phyloP scores from a whole-genome alignment of 2,888 invertebrate genomes.

The Mycalesis mineus region DNA sequence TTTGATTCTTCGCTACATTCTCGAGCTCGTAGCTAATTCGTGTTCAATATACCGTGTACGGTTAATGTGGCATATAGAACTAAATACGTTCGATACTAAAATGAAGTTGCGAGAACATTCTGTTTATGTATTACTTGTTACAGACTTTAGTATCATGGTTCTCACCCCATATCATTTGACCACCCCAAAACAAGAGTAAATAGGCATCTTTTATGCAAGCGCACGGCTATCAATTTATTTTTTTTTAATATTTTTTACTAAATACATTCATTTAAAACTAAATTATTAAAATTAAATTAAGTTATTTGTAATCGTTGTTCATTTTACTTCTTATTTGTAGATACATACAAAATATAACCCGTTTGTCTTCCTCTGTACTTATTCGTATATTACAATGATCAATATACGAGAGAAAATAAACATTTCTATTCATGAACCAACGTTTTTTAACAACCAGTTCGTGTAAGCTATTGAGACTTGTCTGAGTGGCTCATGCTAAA shows the following conservation, averaged over 20 bases:
- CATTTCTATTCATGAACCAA: neutral
- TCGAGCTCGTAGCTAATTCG: conserved; percentile 7
- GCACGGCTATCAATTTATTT: too few species aligned
- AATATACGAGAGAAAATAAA: neutral
- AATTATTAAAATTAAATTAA: too few species aligned
- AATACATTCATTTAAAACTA: too few species aligned
- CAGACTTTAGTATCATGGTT: neutral
- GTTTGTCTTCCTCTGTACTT: too few species aligned
- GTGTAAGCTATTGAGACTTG: neutral
- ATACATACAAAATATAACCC: neutral
- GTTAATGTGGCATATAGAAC: neutral
- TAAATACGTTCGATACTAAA: neutral
- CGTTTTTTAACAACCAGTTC: neutral
- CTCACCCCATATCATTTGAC: too few species aligned
- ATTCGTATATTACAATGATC: too few species aligned
- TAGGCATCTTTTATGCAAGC: too few species aligned
- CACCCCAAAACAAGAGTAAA: too few species aligned
- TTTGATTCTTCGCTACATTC: conserved; percentile 48
- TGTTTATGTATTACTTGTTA: neutral
- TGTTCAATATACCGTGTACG: conserved; percentile 1
- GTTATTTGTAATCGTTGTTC: too few species aligned
- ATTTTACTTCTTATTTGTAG: too few species aligned
- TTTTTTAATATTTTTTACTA: too few species aligned
- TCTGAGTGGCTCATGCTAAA: neutral
- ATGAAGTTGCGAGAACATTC: neutral